Percentiles rank a stretch among this genome's conserved stretches.
phyloP scores from a whole-genome alignment of 2,113 vertebrate genomes.

The Picathartes gymnocephalus region DNA sequence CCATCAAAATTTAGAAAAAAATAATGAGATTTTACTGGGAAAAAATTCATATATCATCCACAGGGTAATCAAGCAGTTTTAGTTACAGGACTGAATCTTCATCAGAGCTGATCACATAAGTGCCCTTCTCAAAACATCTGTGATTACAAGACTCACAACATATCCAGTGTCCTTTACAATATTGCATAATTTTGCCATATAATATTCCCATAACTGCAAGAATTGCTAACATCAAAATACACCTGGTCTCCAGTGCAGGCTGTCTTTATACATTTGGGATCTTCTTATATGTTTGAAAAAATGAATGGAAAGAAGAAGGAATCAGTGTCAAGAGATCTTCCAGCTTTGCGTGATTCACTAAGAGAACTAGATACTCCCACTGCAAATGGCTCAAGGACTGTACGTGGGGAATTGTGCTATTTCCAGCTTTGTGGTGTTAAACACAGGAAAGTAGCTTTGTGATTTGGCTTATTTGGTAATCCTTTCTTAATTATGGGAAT shows the following conservation, averaged over 20 bases:
- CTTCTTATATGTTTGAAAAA: slow-evolving; percentile 11
- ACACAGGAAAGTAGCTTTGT: neutral
- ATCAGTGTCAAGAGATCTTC: neutral
- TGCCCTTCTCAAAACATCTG: neutral
- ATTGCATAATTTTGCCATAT: neutral
- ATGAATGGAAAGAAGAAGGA: neutral
- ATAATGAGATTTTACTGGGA: neutral
- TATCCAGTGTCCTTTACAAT: neutral
- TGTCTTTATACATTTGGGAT: neutral
- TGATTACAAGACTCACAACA: neutral
- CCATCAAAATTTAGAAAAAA: neutral
- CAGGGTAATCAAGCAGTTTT: neutral
- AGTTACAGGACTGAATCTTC: neutral
- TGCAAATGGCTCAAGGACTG: neutral
- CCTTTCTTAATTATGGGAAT: neutral
- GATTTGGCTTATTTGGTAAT: neutral
- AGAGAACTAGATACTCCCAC: neutral
- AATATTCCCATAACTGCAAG: neutral
- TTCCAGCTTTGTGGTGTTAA: neutral
- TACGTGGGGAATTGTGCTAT: neutral
- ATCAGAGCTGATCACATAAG: neutral
- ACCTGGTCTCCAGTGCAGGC: neutral
- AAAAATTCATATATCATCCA: neutral
- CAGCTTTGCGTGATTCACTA: neutral
- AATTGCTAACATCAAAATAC: neutral